Conservation (phyloP, 2,797 vertebrate genomes). For the Anguilla pacifica region DNA sequence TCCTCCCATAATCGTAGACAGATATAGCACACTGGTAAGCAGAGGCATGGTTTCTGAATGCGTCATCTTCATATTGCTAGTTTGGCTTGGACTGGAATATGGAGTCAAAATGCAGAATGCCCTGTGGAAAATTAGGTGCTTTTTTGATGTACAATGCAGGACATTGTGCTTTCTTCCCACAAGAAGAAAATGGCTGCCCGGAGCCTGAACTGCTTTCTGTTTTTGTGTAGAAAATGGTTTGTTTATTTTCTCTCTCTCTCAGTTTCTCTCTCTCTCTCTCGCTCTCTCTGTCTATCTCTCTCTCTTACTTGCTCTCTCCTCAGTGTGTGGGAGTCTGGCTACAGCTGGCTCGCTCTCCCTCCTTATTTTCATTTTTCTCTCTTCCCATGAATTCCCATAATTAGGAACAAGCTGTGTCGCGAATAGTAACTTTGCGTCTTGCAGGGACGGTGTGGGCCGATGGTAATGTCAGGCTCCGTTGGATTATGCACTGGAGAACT, state of each 20-base stretch:
- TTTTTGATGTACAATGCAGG: background rate
- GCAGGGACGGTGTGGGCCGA: conserved; percentile 27
- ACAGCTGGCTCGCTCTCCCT: conserved; percentile 23
- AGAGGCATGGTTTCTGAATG: background rate
- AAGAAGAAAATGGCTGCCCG: background rate
- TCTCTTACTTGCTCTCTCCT: conserved; percentile 26
- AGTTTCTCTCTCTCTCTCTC: conserved; percentile 13
- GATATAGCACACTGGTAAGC: background rate
- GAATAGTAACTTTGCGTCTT: conserved; percentile 45
- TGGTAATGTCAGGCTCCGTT: conserved; percentile 37
- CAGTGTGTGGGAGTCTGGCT: conserved; percentile 47
- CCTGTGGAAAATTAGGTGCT: background rate
- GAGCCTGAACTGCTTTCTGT: background rate
- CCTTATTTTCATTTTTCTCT: conserved; percentile 42
- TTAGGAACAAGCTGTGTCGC: conserved; percentile 48
- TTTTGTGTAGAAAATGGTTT: conserved; percentile 8
- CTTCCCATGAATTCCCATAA: conserved; percentile 59
- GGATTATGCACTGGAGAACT: conserved; percentile 14
- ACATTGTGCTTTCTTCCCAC: background rate
- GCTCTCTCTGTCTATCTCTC: conserved; percentile 7
- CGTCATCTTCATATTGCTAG: background rate
- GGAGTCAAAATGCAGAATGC: background rate
- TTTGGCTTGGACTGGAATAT: background rate
- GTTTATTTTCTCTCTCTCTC: conserved; percentile 38
- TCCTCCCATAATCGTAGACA: background rate